A percentile compares a stretch with the other conserved stretches of the same genome.
Conservation (phyloP, 2,113 vertebrate species). For the Paramisgurnus dabryanus region DNA sequence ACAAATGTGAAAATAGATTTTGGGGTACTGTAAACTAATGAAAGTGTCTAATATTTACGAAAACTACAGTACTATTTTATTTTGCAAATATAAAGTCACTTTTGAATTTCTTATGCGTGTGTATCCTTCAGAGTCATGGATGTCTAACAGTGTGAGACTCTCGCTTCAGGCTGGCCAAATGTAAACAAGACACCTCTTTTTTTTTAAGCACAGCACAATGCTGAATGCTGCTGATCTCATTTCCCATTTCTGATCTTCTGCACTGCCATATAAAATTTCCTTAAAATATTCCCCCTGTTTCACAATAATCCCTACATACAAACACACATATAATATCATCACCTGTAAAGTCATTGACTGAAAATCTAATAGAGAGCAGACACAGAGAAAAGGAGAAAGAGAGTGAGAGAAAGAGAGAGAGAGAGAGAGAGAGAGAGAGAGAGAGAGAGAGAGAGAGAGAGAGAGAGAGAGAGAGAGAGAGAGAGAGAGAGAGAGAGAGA, state of each 20-base stretch:
- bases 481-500: too few relatives aligned
- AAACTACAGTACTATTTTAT: not conserved
- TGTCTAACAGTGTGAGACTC: slow-evolving; percentile 22
- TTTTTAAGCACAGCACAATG: slow-evolving; percentile 57
- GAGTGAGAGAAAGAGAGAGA: too few relatives aligned
- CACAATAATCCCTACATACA: not conserved
- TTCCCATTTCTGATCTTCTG: slow-evolving; percentile 46
- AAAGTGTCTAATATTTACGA: not conserved
- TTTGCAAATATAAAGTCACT: not conserved
- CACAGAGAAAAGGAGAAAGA: not conserved
- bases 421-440: too few relatives aligned
- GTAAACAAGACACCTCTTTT: slow-evolving; percentile 61
- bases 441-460: too few relatives aligned
- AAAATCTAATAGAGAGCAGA: not conserved
- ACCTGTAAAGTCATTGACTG: not conserved
- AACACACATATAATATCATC: slow-evolving; percentile 6
- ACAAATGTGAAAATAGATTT: too few relatives aligned
- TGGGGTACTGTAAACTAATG: too few relatives aligned
- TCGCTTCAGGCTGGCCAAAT: slow-evolving; percentile 32
- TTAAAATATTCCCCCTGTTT: not conserved
- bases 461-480: too few relatives aligned
- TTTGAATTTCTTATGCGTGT: slow-evolving; percentile 6
- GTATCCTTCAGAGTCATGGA: slow-evolving; percentile 4
- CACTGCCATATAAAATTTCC: slow-evolving; percentile 37
- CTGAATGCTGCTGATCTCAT: slow-evolving; percentile 48